Evolutionary conservation across 2,797 vertebrate species (phyloP).

Genomic region (Neoniphon sammara): DNA sequence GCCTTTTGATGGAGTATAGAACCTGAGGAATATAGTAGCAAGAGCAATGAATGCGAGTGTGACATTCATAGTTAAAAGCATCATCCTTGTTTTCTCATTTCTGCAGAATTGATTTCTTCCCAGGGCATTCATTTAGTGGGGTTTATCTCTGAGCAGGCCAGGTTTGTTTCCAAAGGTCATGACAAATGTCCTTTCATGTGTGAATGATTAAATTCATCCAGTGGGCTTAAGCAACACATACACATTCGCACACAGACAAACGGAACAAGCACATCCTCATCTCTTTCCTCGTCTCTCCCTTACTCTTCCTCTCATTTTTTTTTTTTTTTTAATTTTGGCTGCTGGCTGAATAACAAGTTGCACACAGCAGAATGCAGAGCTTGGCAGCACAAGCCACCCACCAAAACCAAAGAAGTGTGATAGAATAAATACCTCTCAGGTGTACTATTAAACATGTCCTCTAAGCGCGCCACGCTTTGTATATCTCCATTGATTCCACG

Average conservation of each 20-base stretch:
- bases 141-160: constrained; percentile 68
- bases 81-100: constrained; percentile 62
- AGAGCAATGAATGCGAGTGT: constrained; percentile 53
- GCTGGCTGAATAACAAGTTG: constrained; percentile 42
- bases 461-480: constrained; percentile 42
- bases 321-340: constrained; percentile 64
- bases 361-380: constrained; percentile 22
- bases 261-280: constrained; percentile 11
- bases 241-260: constrained; percentile 37
- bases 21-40: constrained; percentile 19
- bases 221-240: constrained; percentile 39
- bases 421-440: constrained; percentile 68
- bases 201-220: constrained; percentile 79
- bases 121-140: constrained; percentile 65
- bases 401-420: constrained; percentile 37
- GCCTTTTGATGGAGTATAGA: constrained; percentile 45
- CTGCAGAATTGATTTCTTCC: constrained; percentile 77
- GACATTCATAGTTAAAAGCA: constrained; percentile 67
- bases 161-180: constrained; percentile 83
- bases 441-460: constrained; percentile 65
- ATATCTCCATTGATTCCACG: constrained; percentile 50
- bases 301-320: constrained; percentile 14
- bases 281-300: constrained; percentile 23
- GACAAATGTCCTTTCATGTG: constrained; percentile 79
- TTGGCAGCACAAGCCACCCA: constrained; percentile 51